phyloP scores from a whole-genome alignment of 2,113 vertebrate species.

The Montifringilla adamsi region DNA sequence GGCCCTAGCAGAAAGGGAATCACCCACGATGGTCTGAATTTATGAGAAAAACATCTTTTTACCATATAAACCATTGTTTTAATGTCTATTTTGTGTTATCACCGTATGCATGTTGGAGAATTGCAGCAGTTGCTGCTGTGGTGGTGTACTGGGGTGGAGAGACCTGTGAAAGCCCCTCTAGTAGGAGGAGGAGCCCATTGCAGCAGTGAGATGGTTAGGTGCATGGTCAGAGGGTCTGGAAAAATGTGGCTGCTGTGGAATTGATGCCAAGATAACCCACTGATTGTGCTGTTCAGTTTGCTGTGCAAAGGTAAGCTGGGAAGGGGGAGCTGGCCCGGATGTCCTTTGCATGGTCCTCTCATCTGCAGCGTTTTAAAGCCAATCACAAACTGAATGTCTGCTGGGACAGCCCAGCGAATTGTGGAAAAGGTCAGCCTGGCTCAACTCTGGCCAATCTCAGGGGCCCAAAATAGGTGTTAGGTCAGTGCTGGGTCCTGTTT shows the following conservation, averaged over 20 bases:
- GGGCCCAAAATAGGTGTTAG: background rate
- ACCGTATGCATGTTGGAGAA: background rate
- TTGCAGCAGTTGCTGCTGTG: background rate
- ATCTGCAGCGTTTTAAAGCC: background rate
- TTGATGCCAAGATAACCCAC: background rate
- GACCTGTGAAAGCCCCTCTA: background rate
- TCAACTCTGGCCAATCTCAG: background rate
- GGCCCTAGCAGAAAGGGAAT: background rate
- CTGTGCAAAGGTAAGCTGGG: background rate
- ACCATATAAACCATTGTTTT: background rate
- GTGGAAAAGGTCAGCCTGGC: background rate
- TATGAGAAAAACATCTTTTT: background rate
- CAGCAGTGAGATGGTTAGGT: background rate
- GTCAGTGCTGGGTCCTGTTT: background rate
- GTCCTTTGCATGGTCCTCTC: background rate
- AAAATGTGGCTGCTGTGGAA: background rate
- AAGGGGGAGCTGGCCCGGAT: background rate
- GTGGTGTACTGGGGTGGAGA: background rate
- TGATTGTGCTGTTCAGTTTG: background rate
- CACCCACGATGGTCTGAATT: background rate
- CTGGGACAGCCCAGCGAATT: background rate
- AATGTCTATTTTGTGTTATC: background rate
- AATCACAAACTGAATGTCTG: background rate
- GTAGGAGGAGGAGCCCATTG: background rate
- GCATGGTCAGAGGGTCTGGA: background rate